Base-by-base conservation (phyloP, 2,888 invertebrate species). In the Drosophila emarginata region DNA sequence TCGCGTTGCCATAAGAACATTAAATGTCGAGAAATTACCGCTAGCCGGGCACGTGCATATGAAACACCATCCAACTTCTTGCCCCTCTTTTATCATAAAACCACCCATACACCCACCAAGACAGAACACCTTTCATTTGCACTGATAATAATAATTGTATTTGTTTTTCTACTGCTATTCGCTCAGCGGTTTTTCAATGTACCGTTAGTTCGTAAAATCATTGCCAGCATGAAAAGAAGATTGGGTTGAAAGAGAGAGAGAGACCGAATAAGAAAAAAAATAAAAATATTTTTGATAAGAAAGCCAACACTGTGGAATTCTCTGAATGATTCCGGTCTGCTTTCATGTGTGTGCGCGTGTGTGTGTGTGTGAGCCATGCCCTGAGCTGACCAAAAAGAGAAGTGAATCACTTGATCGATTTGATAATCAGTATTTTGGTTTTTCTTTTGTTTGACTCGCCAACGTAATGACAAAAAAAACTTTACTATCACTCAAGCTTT, bases 331-430 rank as follows among this genome's bases (percentile, higher is more conserved):
- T 64, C 39, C 53, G 65, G 59, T 32, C 66, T 50, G 32, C 26
- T 37, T 32, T 53, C 12, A 45, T 32, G 18, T 12, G 23, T 32
- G 28, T 14, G 39, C 21, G 28, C 14, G 69, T 64, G 21, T 64
- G 65, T 32, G 63, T 71, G 21, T 26, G 52, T 51, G 51, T 32
- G 53, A 56, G 67, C 51, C 57, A 67, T 57, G 52, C 40, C 66
- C 23, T 39, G 28, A 23, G 56, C 37, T 57, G 56, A 57, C 56
- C 56, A 57, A 57, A 36, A 56, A 57, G 9, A 57, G 26, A 21
- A 21, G 56, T 82, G 82, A 82, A 77, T 87, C 88, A 82, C 68
- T 86, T 86, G 78, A 77, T 88, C 79, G 85, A 87, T 79, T 79
- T 76, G 60, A 79, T 61, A 73, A 64, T 54, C 72, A 59, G 39